Evolutionary conservation across 2,113 vertebrate species (phyloP).

Genomic region (Istiophorus platypterus): DNA sequence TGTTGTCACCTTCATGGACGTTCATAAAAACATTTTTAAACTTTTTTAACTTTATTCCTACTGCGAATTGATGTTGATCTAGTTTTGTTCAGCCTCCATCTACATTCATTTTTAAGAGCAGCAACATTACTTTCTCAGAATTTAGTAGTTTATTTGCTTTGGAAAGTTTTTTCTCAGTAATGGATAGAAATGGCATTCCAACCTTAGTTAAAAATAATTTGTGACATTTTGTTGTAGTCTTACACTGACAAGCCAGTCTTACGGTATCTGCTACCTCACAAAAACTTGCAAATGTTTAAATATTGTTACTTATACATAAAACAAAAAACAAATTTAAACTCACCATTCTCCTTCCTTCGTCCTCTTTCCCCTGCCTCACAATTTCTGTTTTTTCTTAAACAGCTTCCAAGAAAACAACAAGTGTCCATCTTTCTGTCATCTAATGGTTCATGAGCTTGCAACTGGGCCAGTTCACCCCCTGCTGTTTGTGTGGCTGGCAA

Average conservation of each 20-base stretch:
- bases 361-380: background rate
- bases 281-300: background rate
- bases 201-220: background rate
- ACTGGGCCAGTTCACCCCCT: constrained; percentile 9
- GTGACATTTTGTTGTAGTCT: background rate
- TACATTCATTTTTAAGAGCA: background rate
- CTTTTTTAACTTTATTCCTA: too few species aligned
- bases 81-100: background rate
- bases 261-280: background rate
- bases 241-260: too few species aligned
- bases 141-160: background rate
- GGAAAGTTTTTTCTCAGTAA: background rate
- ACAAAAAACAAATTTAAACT: background rate
- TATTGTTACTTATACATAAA: background rate
- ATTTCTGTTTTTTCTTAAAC: constrained; percentile 6
- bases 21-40: too few species aligned
- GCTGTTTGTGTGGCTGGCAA: constrained; percentile 17
- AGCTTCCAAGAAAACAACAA: background rate
- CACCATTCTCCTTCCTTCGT: background rate
- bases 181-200: background rate
- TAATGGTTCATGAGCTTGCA: constrained; percentile 30
- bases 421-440: constrained; percentile 27
- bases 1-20: too few species aligned
- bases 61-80: background rate
- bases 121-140: background rate